A percentile compares a stretch with the other conserved stretches of the same genome.
Evolutionary conservation across 2,888 invertebrate species (phyloP).

Genomic region (Drosophila neonasuta): DNA sequence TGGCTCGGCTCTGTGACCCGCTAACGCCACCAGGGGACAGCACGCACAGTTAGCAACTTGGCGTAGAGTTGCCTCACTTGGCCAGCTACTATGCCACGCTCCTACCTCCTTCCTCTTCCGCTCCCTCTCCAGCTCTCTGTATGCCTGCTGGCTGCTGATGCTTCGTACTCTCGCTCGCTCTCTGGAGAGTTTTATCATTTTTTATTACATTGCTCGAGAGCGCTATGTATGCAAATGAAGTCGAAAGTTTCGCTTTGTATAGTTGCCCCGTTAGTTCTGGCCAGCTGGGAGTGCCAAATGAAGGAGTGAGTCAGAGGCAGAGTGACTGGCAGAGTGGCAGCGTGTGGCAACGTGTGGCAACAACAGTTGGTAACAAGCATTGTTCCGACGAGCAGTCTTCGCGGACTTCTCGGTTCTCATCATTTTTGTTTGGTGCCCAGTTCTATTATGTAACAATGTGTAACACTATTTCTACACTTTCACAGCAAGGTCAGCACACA

Average conservation of each 20-base stretch:
- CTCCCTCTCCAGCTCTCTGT: neutral
- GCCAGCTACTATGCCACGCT: neutral
- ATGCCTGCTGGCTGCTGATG: constrained; percentile 21
- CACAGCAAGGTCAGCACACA: neutral
- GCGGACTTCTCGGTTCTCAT: neutral
- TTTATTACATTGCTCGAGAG: constrained; percentile 79
- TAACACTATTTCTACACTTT: neutral
- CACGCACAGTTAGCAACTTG: constrained; percentile 65
- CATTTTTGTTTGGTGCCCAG: neutral
- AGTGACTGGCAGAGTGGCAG: constrained; percentile 6
- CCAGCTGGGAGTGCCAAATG: constrained; percentile 25
- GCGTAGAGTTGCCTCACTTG: constrained; percentile 11
- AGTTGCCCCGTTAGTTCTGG: constrained; percentile 58
- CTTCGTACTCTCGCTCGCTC: constrained; percentile 27
- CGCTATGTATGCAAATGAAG: constrained; percentile 81
- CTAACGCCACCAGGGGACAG: constrained; percentile 62
- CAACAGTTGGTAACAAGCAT: constrained; percentile 20
- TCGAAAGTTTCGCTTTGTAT: constrained; percentile 75
- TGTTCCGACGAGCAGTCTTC: neutral
- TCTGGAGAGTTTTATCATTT: constrained; percentile 80
- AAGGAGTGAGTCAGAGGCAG: constrained; percentile 3
- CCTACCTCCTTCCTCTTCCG: neutral
- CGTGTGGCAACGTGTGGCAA: neutral
- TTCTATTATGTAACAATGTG: neutral
- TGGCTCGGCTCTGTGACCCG: constrained; percentile 49